phyloP scores from a whole-genome alignment of 2,797 vertebrate species.

The Spinus pinus region DNA sequence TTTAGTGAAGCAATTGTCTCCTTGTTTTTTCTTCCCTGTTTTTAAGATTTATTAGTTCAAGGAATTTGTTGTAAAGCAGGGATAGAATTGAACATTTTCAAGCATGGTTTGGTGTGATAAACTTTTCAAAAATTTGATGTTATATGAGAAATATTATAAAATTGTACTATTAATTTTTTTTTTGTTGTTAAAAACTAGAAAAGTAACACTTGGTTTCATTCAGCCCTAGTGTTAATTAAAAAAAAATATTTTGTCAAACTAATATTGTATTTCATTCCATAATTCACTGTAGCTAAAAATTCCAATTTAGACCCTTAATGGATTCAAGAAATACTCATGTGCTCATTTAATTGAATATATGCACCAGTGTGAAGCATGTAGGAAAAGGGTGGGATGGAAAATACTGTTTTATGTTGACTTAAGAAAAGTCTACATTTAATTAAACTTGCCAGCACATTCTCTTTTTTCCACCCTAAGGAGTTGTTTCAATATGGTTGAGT shows the following conservation, averaged over 20 bases:
- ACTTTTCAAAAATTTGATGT: neutral
- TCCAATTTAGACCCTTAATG: neutral
- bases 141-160: neutral
- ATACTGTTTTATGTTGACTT: neutral
- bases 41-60: neutral
- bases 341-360: neutral
- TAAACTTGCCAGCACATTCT: neutral
- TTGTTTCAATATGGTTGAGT: neutral
- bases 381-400: neutral
- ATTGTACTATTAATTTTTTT: neutral
- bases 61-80: neutral
- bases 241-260: neutral
- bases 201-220: neutral
- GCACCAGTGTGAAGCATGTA: neutral
- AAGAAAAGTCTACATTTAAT: neutral
- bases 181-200: neutral
- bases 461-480: neutral
- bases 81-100: neutral
- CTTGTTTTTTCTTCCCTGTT: neutral
- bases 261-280: neutral
- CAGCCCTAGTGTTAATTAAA: neutral
- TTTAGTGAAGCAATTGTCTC: neutral
- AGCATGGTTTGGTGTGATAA: neutral
- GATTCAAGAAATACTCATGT: neutral
- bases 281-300: neutral